Evolutionary conservation across 2,113 vertebrate species (phyloP), one percentile per base, ranked within the genome.

Genomic region (Erythrolamprus reginae): DNA sequence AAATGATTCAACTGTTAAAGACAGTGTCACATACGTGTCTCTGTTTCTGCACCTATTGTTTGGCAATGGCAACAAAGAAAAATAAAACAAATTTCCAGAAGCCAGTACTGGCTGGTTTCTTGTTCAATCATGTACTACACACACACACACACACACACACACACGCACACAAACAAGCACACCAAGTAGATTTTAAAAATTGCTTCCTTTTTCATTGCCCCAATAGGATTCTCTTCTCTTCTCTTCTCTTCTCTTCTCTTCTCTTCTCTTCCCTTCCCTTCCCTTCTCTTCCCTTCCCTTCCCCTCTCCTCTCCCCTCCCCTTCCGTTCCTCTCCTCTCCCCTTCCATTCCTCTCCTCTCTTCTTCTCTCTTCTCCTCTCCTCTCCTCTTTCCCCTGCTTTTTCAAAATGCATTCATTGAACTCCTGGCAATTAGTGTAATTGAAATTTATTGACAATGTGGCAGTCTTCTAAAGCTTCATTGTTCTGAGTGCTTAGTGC

Each of bases 391-490:
- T 95, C 95, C 84, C 92, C 94, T 95, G 94, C 94, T 87, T 93
- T 96, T 96, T 97, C 96, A 96, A 97, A 97, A 96, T 97, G 96
- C 96, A 96, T 96, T 97, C 97, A 98, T 98, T 98, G 98, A 99
- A 98, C 98, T 98, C 98, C 95, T 97, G 95, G 98, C 98, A 99
- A 99, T 99, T 98, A 99, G 98, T 95, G 97, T 98, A 98, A 99
- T 99, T 98, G 98, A 98, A 98, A 98, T 99, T 97, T 98, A 99
- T 99, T 98, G 98, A 98, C 98, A 98, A 97, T 97, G 97, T 92
- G 92, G 97, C 97, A 85, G 95, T 96, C 95, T 98, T 97, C 95
- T 95, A 97, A 97, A 96, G 97, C 97, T 97, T 98, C 97, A 98
- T 98, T 98, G 98, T 98, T 98, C 97, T 96, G 86, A 97, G 97